phyloP scores from a whole-genome alignment of 2,113 vertebrate genomes.

The Sorex fumeus region DNA sequence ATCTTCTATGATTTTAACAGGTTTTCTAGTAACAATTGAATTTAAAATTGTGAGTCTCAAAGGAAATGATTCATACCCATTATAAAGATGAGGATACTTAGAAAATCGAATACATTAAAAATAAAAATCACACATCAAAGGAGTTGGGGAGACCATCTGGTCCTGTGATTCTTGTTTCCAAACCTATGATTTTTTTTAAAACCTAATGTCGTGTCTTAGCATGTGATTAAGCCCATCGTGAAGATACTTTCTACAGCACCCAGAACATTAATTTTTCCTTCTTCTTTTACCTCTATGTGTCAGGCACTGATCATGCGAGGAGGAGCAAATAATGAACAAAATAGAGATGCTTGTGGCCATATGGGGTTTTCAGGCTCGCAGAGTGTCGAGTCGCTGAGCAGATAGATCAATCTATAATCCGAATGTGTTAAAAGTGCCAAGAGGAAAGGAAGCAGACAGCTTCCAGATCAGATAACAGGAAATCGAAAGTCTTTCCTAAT shows the following conservation, averaged over 20 bases:
- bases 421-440: not conserved
- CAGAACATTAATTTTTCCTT: not conserved
- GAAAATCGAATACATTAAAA: not conserved
- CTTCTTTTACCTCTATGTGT: not conserved
- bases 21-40: slow-evolving; percentile 32
- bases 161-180: not conserved
- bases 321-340: slow-evolving; percentile 7
- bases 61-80: not conserved
- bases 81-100: not conserved
- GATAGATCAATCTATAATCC: not conserved
- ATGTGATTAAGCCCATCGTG: not conserved
- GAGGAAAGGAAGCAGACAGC: not conserved
- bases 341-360: not conserved
- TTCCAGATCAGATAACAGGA: not conserved
- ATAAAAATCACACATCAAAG: not conserved
- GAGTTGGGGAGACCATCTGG: not conserved
- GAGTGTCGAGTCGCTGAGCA: not conserved
- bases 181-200: not conserved
- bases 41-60: not conserved
- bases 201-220: not conserved
- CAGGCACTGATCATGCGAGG: not conserved
- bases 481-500: slow-evolving; percentile 13
- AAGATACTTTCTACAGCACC: not conserved
- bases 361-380: not conserved
- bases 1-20: too few species aligned